Conservation (phyloP, 2,113 vertebrate genomes). For the Mystacornis crossleyi region DNA sequence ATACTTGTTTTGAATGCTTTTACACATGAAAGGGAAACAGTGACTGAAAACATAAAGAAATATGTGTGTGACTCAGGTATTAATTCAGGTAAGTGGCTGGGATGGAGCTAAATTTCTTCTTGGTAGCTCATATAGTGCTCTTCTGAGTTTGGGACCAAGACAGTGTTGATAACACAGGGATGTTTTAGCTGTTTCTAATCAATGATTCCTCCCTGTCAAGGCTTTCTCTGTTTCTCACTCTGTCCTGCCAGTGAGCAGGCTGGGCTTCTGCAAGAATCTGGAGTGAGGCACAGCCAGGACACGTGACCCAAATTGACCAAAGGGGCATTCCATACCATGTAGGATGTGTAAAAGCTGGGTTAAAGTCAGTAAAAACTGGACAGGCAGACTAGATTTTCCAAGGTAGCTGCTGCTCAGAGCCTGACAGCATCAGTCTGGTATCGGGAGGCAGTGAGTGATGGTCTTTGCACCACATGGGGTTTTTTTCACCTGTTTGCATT, state of each 20-base stretch:
- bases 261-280: background rate
- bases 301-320: background rate
- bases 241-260: fast-evolving
- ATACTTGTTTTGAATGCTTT: background rate
- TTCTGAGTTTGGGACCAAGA: background rate
- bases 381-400: background rate
- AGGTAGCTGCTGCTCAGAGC: background rate
- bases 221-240: background rate
- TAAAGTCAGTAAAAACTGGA: background rate
- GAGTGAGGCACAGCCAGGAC: background rate
- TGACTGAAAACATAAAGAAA: background rate
- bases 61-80: background rate
- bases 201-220: background rate
- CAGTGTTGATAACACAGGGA: background rate
- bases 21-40: background rate
- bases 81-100: background rate
- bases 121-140: fast-evolving
- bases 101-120: background rate
- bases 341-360: background rate
- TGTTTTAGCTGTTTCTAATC: background rate
- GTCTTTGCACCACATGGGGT: background rate
- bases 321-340: background rate
- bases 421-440: fast-evolving
- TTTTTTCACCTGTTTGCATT: background rate
- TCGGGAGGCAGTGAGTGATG: background rate